Conservation (phyloP, 2,888 invertebrate species). For the Tromatobia lineatoria region DNA sequence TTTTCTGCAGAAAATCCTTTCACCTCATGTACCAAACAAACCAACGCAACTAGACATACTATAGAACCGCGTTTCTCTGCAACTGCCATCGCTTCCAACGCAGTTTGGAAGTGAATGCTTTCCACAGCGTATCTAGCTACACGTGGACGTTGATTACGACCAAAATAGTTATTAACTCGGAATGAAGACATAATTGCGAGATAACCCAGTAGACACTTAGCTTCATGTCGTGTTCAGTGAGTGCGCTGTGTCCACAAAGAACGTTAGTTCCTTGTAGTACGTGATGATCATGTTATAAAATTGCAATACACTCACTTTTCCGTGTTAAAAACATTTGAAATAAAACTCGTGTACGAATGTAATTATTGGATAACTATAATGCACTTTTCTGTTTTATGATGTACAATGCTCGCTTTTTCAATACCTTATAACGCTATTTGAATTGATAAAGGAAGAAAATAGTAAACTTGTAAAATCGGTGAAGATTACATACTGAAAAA, state of each 20-base stretch:
- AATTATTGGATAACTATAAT: background rate
- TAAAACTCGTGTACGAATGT: background rate
- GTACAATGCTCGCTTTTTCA: background rate
- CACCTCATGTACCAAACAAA: conserved; percentile 1
- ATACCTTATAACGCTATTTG: background rate
- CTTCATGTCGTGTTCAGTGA: background rate
- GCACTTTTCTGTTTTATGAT: background rate
- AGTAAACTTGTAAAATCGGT: background rate
- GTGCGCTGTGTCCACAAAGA: background rate
- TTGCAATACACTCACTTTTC: background rate
- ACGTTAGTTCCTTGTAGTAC: background rate
- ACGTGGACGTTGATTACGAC: conserved; percentile 6
- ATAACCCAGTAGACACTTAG: background rate
- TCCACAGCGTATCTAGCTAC: conserved; percentile 3
- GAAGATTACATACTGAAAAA: no score
- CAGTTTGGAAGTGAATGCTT: conserved; percentile 11
- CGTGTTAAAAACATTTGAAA: background rate
- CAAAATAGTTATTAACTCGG: conserved; percentile 17
- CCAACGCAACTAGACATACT: conserved; percentile 3
- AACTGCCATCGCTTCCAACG: conserved; percentile 11
- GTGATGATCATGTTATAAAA: background rate
- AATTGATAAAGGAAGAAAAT: background rate
- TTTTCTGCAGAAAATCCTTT: conserved; percentile 16
- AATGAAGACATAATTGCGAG: conserved; percentile 8
- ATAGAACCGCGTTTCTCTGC: background rate